Evolutionary conservation across 2,888 invertebrate species (phyloP), one percentile per base, ranked within the genome.

Genomic region (Drosophila formosana): DNA sequence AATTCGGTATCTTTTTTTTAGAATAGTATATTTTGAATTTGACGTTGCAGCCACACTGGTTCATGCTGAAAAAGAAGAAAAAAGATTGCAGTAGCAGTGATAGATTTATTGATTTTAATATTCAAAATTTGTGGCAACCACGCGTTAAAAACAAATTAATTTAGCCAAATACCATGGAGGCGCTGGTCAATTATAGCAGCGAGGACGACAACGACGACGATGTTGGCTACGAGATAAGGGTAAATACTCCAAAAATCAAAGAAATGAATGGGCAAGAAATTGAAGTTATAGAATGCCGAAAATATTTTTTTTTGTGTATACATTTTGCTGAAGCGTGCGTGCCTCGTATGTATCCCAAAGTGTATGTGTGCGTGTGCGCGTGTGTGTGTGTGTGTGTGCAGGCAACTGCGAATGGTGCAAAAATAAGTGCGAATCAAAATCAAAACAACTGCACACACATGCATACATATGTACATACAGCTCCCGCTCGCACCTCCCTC

Each of bases 181-280:
- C 95, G 50, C 93, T 96, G 68, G 94, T 95, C 71, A 95, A 95
- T 90, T 96, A 96, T 90, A 95, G 95, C 74, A 96, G 96, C 92
- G 96, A 96, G 87, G 96, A 96, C 84, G 96, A 96, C 72, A 94
- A 94, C 85, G 95, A 95, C 43, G 91, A 91, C 43, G 79, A 91
- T 45, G 69, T 75, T 8, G 80, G 75, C 34, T 75, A 80, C 63
- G 76, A 83, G 49, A 93, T 92, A 74, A 80, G 78, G 91, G 91
- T 91, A 91, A 91, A 84, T 91, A 91, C 60, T 53, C 6, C 41
- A 64, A 2, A 63, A 2, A 46, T n/a, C 45, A 49, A 39, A 46
- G 7, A 9, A 18, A 11, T n/a, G n/a, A 37, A 51, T 32, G 30
- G 51, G 39, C 43, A 11, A 30, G 32, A 53, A 37, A 32, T 32